Evolutionary conservation across 2,797 vertebrate genomes (phyloP), one percentile per base, ranked within the genome.

Genomic region (Neomorphus geoffroyi): DNA sequence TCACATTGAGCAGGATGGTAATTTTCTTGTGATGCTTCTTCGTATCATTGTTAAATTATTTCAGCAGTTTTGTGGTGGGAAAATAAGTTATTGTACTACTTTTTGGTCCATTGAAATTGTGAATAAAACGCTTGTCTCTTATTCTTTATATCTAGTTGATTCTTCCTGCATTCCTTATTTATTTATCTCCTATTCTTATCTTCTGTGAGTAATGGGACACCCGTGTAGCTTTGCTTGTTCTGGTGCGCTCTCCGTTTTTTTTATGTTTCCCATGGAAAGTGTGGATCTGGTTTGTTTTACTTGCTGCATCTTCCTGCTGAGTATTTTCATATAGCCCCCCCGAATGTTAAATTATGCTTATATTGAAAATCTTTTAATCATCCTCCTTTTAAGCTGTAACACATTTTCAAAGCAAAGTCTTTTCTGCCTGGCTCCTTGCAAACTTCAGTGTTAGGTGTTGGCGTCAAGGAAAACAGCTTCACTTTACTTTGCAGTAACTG

Each of bases 111-210:
- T 50, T 97, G 94, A 94, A 97, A 97, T 92, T 87, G 64, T 71
- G 92, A 98, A 95, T 97, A 97, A 98, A 98, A 95, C 89, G 96
- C 97, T 98, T 98, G 92, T 98, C 95, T 99, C 95, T 98, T 98
- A 98, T 99, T 98, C 98, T 98, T 98, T 98, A 96, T 98, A 97
- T 98, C 98, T 98, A 99, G 99, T 99, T 96, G 98, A 98, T 98
- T 98, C 98, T 98, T 98, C 98, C 98, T 98, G 98, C 98, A 99
- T 98, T 98, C 98, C 98, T 98, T 99, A 98, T 99, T 99, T 99
- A 98, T 98, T 98, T 99, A 97, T 98, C 99, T 98, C 97, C 99
- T 99, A 96, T 99, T 97, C 98, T 98, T 99, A 98, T 97, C 98
- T 98, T 98, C 98, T 99, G 99, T 99, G 99, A 99, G 99, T 99